phyloP scores from a whole-genome alignment of 2,797 vertebrate genomes.

The Remorina albescens region DNA sequence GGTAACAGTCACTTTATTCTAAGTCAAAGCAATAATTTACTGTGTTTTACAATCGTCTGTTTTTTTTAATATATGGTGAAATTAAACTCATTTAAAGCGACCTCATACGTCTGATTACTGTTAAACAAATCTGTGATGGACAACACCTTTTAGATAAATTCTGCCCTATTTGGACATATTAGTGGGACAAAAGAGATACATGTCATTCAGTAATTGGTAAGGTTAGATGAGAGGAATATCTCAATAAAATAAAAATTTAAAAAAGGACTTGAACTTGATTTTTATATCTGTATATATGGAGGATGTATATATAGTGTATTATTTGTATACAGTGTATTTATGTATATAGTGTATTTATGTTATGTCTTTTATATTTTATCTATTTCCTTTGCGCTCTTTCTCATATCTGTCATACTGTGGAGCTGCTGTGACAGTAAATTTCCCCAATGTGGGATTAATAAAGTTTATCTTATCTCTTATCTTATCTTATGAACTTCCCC shows the following conservation, averaged over 20 bases:
- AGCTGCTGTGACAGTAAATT: too few relatives aligned
- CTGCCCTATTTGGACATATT: neutral
- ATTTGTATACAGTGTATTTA: too few relatives aligned
- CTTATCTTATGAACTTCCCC: too few relatives aligned
- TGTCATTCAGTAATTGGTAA: slow-evolving; percentile 33
- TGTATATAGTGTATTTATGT: too few relatives aligned
- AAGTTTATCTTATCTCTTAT: too few relatives aligned
- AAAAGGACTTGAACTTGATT: slow-evolving; percentile 56
- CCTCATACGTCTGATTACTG: neutral
- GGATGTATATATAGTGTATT: too few relatives aligned
- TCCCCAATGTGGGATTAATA: too few relatives aligned
- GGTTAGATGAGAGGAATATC: slow-evolving; percentile 36
- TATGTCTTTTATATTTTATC: too few relatives aligned
- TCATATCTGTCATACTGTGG: too few relatives aligned
- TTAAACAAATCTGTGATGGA: neutral
- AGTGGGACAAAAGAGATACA: slow-evolving; percentile 6
- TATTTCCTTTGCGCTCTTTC: too few relatives aligned
- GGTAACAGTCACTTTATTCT: neutral
- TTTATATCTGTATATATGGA: too few relatives aligned
- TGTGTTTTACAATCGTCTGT: neutral
- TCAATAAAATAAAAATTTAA: slow-evolving; percentile 60
- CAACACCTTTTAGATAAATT: neutral
- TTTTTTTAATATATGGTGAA: neutral
- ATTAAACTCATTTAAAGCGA: neutral
- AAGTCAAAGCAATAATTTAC: neutral